These are phyloP conservation scores for Patella caerulea DNA, from an alignment of 2,888 invertebrate species.

Conservation along the genomic window DNA sequence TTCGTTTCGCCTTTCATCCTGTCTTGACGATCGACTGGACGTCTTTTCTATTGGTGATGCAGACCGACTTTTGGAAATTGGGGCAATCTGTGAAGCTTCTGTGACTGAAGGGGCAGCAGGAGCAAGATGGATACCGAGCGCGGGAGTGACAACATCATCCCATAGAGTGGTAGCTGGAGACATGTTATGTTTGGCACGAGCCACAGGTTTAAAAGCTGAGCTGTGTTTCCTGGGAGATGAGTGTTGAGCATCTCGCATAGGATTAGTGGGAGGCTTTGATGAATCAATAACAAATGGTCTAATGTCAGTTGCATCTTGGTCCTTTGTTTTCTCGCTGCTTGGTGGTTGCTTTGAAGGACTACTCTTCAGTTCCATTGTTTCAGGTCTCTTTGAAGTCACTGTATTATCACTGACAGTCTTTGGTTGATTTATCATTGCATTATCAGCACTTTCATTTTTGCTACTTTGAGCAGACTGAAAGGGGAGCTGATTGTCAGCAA, in stretches of 20 bases:
- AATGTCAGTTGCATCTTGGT: neutral
- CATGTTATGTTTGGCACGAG: conserved; percentile 53
- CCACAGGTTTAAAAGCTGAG: conserved; percentile 53
- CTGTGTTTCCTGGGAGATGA: conserved; percentile 26
- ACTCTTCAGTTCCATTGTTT: neutral
- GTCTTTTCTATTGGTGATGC: conserved; percentile 7
- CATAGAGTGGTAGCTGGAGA: conserved; percentile 67
- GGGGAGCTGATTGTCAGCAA: neutral
- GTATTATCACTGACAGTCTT: neutral
- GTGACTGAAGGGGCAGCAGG: conserved; percentile 47
- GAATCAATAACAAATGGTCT: neutral
- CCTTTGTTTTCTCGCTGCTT: neutral
- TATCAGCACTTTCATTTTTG: neutral
- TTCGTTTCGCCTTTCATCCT: neutral
- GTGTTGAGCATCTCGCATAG: conserved; percentile 8
- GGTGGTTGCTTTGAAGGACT: neutral
- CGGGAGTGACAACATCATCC: conserved; percentile 58
- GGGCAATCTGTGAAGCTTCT: conserved; percentile 15
- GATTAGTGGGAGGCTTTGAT: conserved; percentile 2
- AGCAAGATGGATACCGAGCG: conserved; percentile 52
- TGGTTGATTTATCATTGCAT: neutral
- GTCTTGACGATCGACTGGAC: conserved; percentile 11
- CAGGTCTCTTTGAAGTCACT: no score
- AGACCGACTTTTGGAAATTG: conserved; percentile 6
- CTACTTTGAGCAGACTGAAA: neutral